A percentile compares a stretch with the other conserved stretches of the same genome.
Conservation (phyloP, 2,797 vertebrate genomes). For the Megaceryle alcyon region DNA sequence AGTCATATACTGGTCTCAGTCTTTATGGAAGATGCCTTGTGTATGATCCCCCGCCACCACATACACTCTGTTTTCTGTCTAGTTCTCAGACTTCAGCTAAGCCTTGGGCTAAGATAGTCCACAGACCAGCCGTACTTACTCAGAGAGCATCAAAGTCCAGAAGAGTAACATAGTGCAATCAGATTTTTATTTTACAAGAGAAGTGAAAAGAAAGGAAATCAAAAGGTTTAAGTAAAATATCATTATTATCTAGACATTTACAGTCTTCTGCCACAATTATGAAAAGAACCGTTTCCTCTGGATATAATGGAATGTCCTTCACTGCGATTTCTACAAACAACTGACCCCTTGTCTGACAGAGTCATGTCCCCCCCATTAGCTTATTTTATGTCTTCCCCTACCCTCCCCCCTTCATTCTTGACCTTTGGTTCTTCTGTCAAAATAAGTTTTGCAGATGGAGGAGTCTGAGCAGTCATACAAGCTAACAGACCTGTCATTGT, state of each 20-base stretch:
- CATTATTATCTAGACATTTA: not conserved
- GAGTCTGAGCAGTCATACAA: not conserved
- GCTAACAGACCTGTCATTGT: conserved; percentile 30
- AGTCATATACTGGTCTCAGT: not conserved
- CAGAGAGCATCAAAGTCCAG: fast-evolving
- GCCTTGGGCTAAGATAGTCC: not conserved
- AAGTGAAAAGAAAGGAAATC: not conserved
- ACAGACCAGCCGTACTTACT: not conserved
- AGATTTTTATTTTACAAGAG: not conserved
- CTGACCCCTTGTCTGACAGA: not conserved
- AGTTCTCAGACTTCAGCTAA: not conserved
- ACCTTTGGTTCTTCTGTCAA: conserved; percentile 8
- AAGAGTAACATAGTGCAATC: not conserved
- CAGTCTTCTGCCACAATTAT: not conserved
- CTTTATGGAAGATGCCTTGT: not conserved
- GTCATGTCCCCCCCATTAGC: no score
- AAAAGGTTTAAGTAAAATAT: not conserved
- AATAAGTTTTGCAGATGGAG: conserved; percentile 11
- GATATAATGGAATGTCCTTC: not conserved
- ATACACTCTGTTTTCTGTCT: not conserved
- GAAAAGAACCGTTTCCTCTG: not conserved
- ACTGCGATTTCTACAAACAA: not conserved
- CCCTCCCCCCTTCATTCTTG: not conserved
- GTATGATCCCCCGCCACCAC: not conserved
- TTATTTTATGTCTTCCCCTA: no score